Base-by-base conservation (phyloP, 2,797 vertebrate species). In the Pelodytes ibericus region DNA sequence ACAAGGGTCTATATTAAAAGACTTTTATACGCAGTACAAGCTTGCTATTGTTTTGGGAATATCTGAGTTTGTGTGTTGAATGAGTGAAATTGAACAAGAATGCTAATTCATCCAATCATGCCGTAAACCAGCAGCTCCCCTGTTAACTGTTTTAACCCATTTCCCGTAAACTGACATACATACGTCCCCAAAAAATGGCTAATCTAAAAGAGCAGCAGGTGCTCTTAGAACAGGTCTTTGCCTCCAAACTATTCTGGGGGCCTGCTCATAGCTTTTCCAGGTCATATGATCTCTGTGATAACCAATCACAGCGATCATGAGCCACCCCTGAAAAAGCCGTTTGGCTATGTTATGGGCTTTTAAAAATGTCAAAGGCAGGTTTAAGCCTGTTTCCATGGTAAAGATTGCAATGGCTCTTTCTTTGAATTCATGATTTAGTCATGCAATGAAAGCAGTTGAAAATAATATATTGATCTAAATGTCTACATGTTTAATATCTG, bases 351-450 rank as follows among this genome's bases (percentile, higher is more conserved):
- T n/a, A n/a, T n/a, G n/a, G n/a, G n/a, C n/a, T n/a, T n/a, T n/a
- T n/a, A n/a, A n/a, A n/a, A n/a, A n/a, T n/a, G n/a, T n/a, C n/a
- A n/a, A n/a, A n/a, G n/a, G n/a, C n/a, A n/a, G n/a, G n/a, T n/a
- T n/a, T n/a, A 62, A 24, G 25, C 8, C 47, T 16, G 67, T 71
- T 71, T 4, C 67, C 58, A 64, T 64, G 67, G 67, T 25, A 65
- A 71, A 51, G 13, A 53, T 33, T 57, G 31, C 41, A 39, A 53
- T 53, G 20, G 49, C 5, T 24, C 2, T 65, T 69, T 53, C 30
- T 58, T 62, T 51, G 15, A 66, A 24, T 44, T 33, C 53, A 58
- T 59, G 6, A 68, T 44, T 27, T 24, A n/a, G 3, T 3, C 4
- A 15, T 7, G 58, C 15, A 16, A 33, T 18, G n/a, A 11, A 11